Percentiles rank a stretch among this genome's conserved stretches.
Evolutionary conservation across 2,113 vertebrate genomes (phyloP).

Genomic region (Orthonyx spaldingii): DNA sequence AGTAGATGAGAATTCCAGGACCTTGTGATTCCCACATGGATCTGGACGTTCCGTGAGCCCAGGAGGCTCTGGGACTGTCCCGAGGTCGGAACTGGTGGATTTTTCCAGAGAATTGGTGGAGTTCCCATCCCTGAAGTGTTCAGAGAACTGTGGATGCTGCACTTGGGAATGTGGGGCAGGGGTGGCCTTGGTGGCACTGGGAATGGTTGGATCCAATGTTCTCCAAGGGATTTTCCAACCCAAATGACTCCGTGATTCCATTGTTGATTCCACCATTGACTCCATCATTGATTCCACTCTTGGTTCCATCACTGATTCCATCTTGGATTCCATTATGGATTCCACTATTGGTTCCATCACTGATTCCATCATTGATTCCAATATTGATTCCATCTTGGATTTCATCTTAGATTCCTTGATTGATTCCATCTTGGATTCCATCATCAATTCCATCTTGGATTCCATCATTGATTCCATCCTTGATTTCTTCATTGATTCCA

Average conservation of each 20-base stretch:
- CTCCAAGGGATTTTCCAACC: background rate
- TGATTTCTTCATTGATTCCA: background rate
- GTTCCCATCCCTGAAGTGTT: background rate
- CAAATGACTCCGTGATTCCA: background rate
- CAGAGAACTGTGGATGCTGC: background rate
- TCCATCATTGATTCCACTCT: accelerated
- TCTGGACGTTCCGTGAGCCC: accelerated
- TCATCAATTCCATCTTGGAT: background rate
- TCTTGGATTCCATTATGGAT: accelerated
- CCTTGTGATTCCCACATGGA: background rate
- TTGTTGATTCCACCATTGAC: too few relatives aligned
- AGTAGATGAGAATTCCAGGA: background rate
- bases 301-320: background rate
- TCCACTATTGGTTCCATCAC: background rate
- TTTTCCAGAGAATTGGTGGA: background rate
- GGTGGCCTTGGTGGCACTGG: background rate
- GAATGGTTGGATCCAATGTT: too few relatives aligned
- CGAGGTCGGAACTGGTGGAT: background rate
- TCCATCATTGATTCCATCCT: background rate
- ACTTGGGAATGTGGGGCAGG: background rate
- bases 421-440: background rate
- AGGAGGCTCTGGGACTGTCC: background rate
- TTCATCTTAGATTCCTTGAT: background rate
- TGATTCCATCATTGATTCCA: background rate
- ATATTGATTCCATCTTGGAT: background rate